Base-by-base conservation (phyloP, 1,140 invertebrate species). In the Calliphora vicina region DNA sequence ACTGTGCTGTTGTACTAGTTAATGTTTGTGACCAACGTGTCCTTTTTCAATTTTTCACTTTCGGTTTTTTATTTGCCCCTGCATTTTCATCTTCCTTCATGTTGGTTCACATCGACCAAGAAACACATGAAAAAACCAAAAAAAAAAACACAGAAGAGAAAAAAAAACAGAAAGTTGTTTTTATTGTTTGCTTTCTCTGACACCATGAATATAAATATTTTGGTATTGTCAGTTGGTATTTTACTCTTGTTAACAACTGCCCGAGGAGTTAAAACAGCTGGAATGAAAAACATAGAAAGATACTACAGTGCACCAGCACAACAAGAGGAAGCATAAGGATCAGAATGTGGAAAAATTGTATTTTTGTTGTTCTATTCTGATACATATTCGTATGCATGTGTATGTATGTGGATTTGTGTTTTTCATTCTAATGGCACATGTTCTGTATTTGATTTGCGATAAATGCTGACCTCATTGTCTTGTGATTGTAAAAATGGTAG, bases 11-110 rank as follows among this genome's bases (percentile, higher is more conserved):
- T 35, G 35, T 35, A 35, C 61, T 25, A 25, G 61, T 67, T 23
- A 78, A 78, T 78, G 74, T 78, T 78, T 78, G 74, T 78, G 35
- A 78, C 35, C 74, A 43, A 23, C 35, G 35, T 78, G 74, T 78
- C 74, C 74, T 78, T 78, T 78, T 78, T 78, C 74, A 78, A 78
- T 78, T 78, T 78, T 78, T 78, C 74, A 78, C 74, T 78, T 78
- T 43, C 74, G 23, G 42, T 78, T 78, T 78, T 43, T 78, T 76
- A n/a, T n/a, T 35, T 35, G 6, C 35, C 29, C 35, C 35, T 35
- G 35, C 35, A 35, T 10, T 23, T 78, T 25, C 9, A 20, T 45
- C 35, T 43, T 23, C 20, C 20, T 23, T 5, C 10, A 10, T 67
- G 61, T 17, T 57, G 15, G 50, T 13, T 57, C 1, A 67, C 5